Evolutionary conservation across 2,797 vertebrate genomes (phyloP).

Genomic region (Chromis chromis): DNA sequence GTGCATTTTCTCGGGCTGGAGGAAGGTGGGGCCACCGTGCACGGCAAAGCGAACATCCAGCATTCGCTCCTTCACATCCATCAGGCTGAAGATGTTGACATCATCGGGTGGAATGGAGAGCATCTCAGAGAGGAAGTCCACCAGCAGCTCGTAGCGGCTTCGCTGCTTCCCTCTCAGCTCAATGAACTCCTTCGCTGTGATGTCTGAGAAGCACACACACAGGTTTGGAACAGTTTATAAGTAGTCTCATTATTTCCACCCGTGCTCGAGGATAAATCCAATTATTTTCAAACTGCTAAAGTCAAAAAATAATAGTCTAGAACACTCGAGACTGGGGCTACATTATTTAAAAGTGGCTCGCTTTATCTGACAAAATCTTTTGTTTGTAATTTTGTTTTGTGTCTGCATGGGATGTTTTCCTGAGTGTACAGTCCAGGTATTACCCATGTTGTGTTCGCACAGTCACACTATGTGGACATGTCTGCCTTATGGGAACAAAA

Average conservation of each 20-base stretch:
- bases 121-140: conserved; percentile 87
- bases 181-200: conserved; percentile 88
- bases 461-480: no score
- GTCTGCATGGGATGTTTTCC: neutral
- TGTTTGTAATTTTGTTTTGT: conserved; percentile 3
- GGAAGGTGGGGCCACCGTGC: conserved; percentile 73
- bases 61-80: conserved; percentile 80
- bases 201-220: conserved; percentile 74
- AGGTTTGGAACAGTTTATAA: conserved; percentile 16
- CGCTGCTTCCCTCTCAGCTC: conserved; percentile 78
- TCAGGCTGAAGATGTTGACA: conserved; percentile 86
- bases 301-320: conserved; percentile 23
- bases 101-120: conserved; percentile 79
- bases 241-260: conserved; percentile 56
- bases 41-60: conserved; percentile 86
- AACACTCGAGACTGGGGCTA: conserved; percentile 24
- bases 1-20: conserved; percentile 87
- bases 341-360: conserved; percentile 45
- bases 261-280: conserved; percentile 48
- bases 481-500: no score
- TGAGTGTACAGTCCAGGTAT: no score
- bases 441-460: no score
- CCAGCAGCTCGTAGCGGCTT: conserved; percentile 83
- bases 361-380: conserved; percentile 20
- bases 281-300: conserved; percentile 55